Conservation (phyloP, 2,888 invertebrate species). For the Polydrusus pterygomalis region DNA sequence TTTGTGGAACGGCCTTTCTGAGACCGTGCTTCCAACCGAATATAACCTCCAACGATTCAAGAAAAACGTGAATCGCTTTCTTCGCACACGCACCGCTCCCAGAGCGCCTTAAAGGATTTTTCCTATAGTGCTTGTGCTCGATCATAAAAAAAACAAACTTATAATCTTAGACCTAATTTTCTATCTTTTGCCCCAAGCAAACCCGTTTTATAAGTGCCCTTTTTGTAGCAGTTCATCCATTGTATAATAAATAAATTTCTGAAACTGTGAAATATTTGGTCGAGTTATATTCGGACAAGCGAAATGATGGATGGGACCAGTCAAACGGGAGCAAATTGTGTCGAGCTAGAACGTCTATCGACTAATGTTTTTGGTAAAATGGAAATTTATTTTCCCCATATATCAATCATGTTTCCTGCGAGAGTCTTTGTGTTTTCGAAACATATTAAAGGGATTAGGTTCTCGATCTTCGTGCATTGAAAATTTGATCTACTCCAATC, state of each 20-base stretch:
- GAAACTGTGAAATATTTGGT: conserved; percentile 55
- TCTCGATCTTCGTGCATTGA: conserved; percentile 45
- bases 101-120: no score
- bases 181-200: no score
- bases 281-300: conserved; percentile 66
- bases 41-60: no score
- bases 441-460: conserved; percentile 50
- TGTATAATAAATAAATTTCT: conserved; percentile 30
- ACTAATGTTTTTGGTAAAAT: conserved; percentile 57
- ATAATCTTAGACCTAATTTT: no score
- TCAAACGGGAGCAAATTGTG: conserved; percentile 67
- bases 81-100: no score
- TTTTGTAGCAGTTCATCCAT: not conserved
- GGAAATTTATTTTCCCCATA: conserved; percentile 56
- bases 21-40: no score
- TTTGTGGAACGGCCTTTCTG: no score
- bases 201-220: no score
- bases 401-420: conserved; percentile 54
- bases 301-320: conserved; percentile 70
- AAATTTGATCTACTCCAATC: conserved; percentile 42
- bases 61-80: no score
- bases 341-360: conserved; percentile 53
- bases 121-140: no score
- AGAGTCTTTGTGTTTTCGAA: conserved; percentile 49
- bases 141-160: no score